Conservation (phyloP, 2,888 invertebrate genomes). For the Zhuqinia jingwanae region DNA sequence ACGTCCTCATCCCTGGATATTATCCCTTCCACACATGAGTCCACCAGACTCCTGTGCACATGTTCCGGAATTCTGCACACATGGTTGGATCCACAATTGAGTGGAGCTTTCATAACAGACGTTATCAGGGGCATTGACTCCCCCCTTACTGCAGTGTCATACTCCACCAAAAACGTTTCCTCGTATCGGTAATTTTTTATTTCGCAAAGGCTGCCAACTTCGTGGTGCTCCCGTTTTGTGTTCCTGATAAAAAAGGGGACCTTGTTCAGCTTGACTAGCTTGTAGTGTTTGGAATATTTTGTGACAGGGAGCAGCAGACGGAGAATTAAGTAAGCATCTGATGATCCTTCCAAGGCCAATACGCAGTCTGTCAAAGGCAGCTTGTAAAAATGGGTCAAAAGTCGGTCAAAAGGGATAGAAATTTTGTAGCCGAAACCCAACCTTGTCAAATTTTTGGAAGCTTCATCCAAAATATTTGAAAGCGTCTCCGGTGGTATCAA, state of each 20-base stretch:
- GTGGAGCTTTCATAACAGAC: constrained; percentile 46
- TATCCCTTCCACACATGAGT: constrained; percentile 53
- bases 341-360: constrained; percentile 9
- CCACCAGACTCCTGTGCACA: constrained; percentile 29
- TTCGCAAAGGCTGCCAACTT: constrained; percentile 50
- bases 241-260: constrained; percentile 55
- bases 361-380: neutral
- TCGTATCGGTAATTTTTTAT: constrained; percentile 46
- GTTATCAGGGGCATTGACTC: constrained; percentile 10
- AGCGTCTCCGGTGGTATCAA: constrained; percentile 56
- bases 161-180: constrained; percentile 45
- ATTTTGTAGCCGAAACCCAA: constrained; percentile 61
- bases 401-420: constrained; percentile 59
- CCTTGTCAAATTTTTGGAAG: constrained; percentile 25
- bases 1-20: constrained; percentile 33
- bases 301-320: constrained; percentile 38
- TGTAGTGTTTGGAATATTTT: constrained; percentile 25
- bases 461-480: constrained; percentile 39
- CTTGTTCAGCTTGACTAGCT: constrained; percentile 47
- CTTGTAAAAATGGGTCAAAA: constrained; percentile 69
- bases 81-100: constrained; percentile 46
- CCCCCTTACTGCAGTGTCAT: constrained; percentile 13
- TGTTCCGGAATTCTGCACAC: constrained; percentile 38
- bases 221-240: neutral
- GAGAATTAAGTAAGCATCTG: constrained; percentile 19